Evolutionary conservation across 2,888 invertebrate species (phyloP).

Genomic region (Agrochola lychnidis): DNA sequence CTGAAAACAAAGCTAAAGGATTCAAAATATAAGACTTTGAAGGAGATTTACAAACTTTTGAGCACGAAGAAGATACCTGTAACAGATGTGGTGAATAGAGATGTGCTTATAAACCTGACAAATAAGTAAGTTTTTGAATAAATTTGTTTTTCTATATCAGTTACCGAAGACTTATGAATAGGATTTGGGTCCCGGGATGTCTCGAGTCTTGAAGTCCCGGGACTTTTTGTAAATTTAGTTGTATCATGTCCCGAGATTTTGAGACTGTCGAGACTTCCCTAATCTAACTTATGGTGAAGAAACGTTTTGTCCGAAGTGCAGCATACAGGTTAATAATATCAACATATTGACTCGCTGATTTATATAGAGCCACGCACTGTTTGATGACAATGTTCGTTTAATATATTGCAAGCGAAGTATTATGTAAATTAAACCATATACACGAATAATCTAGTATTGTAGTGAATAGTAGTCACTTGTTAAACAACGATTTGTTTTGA

Average conservation of each 20-base stretch:
- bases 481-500: conserved; percentile 60
- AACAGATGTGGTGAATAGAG: not conserved
- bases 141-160: not conserved
- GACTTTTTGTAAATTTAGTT: too few relatives aligned
- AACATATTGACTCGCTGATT: not conserved
- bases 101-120: not conserved
- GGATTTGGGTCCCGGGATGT: too few relatives aligned
- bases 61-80: not conserved
- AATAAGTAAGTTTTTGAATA: not conserved
- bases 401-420: conserved; percentile 37
- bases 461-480: conserved; percentile 39
- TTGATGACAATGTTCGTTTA: conserved; percentile 22
- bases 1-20: not conserved
- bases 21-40: not conserved
- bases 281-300: not conserved
- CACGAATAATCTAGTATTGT: conserved; percentile 29
- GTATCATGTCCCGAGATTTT: too few relatives aligned
- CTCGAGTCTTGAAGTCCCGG: too few relatives aligned
- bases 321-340: too few relatives aligned
- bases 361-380: too few relatives aligned
- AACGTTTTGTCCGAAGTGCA: not conserved
- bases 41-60: not conserved
- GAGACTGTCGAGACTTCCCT: not conserved
- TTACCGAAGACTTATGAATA: not conserved
- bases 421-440: conserved; percentile 53